Percentiles rank a stretch among this genome's conserved stretches.
Conservation (phyloP, 2,797 vertebrate genomes). For the Tympanoctomys barrerae region DNA sequence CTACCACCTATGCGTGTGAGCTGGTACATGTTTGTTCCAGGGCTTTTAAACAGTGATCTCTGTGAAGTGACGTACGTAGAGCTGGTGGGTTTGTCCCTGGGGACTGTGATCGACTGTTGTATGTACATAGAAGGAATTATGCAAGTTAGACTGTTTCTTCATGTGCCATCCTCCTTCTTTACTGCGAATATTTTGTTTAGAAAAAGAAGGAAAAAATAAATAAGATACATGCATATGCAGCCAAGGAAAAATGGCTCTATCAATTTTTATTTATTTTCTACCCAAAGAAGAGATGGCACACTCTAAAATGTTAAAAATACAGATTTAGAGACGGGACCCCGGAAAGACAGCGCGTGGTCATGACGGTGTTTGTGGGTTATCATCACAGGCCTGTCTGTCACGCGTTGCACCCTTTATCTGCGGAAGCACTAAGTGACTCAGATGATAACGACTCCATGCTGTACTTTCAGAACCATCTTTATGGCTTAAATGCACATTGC, state of each 20-base stretch:
- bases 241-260: not conserved
- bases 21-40: not conserved
- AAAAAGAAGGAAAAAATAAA: constrained; percentile 45
- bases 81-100: not conserved
- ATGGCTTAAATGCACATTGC: not conserved
- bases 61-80: not conserved
- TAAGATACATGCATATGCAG: not conserved
- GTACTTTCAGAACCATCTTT: constrained; percentile 16
- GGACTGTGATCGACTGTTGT: not conserved
- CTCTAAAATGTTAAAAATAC: not conserved
- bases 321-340: constrained; percentile 22
- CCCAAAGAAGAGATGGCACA: not conserved
- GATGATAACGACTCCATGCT: not conserved
- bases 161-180: not conserved
- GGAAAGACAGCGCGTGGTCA: not conserved
- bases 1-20: not conserved
- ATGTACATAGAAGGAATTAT: not conserved
- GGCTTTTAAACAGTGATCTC: not conserved
- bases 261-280: constrained; percentile 28
- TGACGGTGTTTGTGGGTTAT: not conserved
- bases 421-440: not conserved
- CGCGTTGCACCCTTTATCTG: not conserved
- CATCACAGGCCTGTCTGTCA: not conserved
- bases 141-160: not conserved
- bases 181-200: not conserved